Percentiles rank a stretch among this genome's conserved stretches.
These are phyloP conservation scores for Bothrops jararaca DNA, from an alignment of 2,113 vertebrate genomes.

Conservation along the genomic window DNA sequence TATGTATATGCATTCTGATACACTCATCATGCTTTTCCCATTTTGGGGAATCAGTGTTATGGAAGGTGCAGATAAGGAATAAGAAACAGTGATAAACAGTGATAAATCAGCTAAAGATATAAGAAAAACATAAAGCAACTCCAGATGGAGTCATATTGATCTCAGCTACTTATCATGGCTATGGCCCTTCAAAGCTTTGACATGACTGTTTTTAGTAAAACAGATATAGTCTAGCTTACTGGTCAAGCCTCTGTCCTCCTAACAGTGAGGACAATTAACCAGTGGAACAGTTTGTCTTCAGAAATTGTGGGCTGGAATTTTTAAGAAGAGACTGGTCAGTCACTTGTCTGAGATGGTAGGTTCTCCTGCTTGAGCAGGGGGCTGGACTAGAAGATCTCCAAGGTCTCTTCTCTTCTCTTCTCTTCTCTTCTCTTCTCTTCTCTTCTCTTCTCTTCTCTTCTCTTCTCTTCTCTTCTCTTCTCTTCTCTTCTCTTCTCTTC, in stretches of 20 bases:
- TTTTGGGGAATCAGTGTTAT: not conserved
- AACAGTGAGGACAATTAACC: too few relatives aligned
- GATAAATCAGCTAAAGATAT: not conserved
- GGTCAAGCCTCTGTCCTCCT: not conserved
- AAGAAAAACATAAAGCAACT: not conserved
- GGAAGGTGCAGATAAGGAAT: not conserved
- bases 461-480: too few relatives aligned
- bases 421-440: too few relatives aligned
- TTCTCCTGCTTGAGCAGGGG: too few relatives aligned
- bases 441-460: too few relatives aligned
- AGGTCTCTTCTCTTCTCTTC: too few relatives aligned
- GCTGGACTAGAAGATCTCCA: too few relatives aligned
- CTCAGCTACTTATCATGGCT: not conserved
- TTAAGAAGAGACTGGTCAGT: too few relatives aligned
- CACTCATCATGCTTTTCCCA: not conserved
- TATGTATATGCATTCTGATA: not conserved
- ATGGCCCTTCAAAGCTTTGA: not conserved
- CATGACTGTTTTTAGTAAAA: not conserved
- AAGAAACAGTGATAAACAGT: not conserved
- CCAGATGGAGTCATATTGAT: not conserved
- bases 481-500: too few relatives aligned
- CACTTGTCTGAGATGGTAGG: too few relatives aligned
- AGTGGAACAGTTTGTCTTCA: too few relatives aligned
- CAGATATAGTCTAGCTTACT: not conserved
- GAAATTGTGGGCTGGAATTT: too few relatives aligned